These are phyloP conservation scores for Colostygia pectinataria DNA, from an alignment of 2,888 invertebrate species.

Conservation along the genomic window DNA sequence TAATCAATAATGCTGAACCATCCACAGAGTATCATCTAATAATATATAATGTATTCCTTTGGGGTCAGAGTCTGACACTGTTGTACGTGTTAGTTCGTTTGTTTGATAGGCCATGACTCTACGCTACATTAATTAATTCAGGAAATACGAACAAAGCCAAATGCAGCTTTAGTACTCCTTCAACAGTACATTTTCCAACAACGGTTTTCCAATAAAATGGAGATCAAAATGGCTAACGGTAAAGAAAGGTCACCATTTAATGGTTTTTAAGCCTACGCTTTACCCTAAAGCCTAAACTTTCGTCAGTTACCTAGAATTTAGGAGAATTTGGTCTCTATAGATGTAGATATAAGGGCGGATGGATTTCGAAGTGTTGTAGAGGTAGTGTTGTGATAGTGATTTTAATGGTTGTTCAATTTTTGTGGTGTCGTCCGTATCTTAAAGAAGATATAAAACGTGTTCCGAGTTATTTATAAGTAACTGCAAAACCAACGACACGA, in stretches of 20 bases:
- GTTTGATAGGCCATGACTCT: no score
- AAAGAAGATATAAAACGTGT: slow-evolving; percentile 4
- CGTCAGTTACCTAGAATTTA: not conserved
- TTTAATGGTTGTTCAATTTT: slow-evolving; percentile 35
- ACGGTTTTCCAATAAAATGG: slow-evolving; percentile 40
- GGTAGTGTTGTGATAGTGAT: slow-evolving; percentile 12
- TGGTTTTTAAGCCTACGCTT: slow-evolving; percentile 26
- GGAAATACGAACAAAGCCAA: no score
- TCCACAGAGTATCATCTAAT: no score
- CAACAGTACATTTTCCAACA: slow-evolving; percentile 35
- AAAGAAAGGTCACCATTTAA: slow-evolving; percentile 29
- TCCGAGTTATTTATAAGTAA: not conserved
- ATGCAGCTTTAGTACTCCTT: not conserved
- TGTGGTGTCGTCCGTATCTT: slow-evolving; percentile 23
- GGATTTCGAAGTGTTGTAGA: not conserved
- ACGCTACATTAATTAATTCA: no score
- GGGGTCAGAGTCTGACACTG: no score
- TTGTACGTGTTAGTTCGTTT: no score
- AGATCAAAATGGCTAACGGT: slow-evolving; percentile 27
- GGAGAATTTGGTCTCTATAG: not conserved
- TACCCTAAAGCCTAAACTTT: slow-evolving; percentile 2
- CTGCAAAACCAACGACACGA: no score
- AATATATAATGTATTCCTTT: no score
- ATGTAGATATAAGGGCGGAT: not conserved
- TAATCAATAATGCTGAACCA: no score